Evolutionary conservation across 2,113 vertebrate species (phyloP).

Genomic region (Channa maculata): DNA sequence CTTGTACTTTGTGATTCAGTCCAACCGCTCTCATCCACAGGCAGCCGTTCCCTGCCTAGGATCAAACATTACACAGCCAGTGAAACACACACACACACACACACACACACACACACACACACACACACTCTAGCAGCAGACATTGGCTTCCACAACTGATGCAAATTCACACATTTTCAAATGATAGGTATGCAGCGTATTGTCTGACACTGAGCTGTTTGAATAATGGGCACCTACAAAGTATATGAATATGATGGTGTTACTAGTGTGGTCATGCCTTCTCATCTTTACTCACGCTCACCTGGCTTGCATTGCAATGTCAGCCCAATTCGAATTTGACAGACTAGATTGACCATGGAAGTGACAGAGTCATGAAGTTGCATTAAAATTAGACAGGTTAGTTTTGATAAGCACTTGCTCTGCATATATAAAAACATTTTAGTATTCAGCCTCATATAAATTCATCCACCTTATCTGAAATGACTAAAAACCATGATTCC

Average conservation of each 20-base stretch:
- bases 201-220: background rate
- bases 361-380: background rate
- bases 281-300: background rate
- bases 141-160: background rate
- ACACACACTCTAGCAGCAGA: too few relatives aligned
- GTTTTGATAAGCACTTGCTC: too few relatives aligned
- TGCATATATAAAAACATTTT: too few relatives aligned
- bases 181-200: background rate
- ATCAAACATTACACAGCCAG: too few relatives aligned
- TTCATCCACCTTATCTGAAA: too few relatives aligned
- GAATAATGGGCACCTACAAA: background rate
- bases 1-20: slow-evolving; percentile 5
- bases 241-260: background rate
- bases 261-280: background rate
- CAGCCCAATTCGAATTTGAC: background rate
- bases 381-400: background rate
- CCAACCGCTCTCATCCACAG: background rate
- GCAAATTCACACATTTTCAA: background rate
- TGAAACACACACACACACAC: too few relatives aligned
- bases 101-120: too few relatives aligned
- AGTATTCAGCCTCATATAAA: too few relatives aligned
- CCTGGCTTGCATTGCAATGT: background rate
- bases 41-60: background rate
- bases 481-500: too few relatives aligned
- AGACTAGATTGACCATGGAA: background rate